phyloP scores from a whole-genome alignment of 2,888 invertebrate genomes.

The Trisateles emortualis region DNA sequence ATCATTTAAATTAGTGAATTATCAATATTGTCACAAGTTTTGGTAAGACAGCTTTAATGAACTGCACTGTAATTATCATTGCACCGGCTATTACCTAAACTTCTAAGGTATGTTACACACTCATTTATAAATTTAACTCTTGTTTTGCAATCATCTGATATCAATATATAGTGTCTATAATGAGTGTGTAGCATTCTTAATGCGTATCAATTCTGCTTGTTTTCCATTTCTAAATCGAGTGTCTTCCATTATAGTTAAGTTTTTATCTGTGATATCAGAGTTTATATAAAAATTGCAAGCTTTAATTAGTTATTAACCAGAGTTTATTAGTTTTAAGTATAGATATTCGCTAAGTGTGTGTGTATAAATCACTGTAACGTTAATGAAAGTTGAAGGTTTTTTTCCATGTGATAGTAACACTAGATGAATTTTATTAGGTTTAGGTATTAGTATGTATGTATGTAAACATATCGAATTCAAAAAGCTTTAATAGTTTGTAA shows the following conservation, averaged over 20 bases:
- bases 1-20: conserved; percentile 67
- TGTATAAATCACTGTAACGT: conserved; percentile 21
- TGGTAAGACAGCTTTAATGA: conserved; percentile 86
- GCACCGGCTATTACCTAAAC: conserved; percentile 74
- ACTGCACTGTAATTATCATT: conserved; percentile 81
- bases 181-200: conserved; percentile 22
- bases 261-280: conserved; percentile 78
- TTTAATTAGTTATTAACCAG: conserved; percentile 72
- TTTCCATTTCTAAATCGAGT: conserved; percentile 60
- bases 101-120: conserved; percentile 45
- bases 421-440: conserved; percentile 29
- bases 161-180: not conserved
- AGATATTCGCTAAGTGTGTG: conserved; percentile 24
- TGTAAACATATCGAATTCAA: conserved; percentile 47
- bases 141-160: not conserved
- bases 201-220: conserved; percentile 43
- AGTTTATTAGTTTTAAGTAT: conserved; percentile 58
- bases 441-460: conserved; percentile 31
- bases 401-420: conserved; percentile 40
- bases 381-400: conserved; percentile 22
- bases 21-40: conserved; percentile 79
- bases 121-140: not conserved
- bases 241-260: conserved; percentile 81
- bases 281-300: conserved; percentile 64
- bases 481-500: conserved; percentile 76